These are phyloP conservation scores for Tinamus guttatus DNA, from an alignment of 2,113 vertebrate species.

Conservation along the genomic window DNA sequence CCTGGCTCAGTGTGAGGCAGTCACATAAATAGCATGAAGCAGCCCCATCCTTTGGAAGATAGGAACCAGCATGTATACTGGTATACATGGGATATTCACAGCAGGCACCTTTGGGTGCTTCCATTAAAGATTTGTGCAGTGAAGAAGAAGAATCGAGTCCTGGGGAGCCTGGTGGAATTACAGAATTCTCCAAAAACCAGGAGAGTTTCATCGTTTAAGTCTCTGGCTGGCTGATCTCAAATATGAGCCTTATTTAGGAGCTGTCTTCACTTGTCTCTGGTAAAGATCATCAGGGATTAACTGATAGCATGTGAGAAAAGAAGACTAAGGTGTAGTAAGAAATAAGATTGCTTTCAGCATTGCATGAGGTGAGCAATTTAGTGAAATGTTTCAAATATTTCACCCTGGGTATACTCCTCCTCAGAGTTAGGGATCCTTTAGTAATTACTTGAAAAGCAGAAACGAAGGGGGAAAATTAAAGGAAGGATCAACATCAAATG, in stretches of 20 bases:
- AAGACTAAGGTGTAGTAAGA: background rate
- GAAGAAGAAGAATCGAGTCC: background rate
- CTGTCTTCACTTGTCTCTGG: background rate
- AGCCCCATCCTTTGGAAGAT: background rate
- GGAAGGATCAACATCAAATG: background rate
- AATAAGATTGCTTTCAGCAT: background rate
- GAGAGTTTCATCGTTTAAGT: background rate
- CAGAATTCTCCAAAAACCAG: background rate
- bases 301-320: background rate
- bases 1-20: background rate
- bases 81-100: rapidly evolving
- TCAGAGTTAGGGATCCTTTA: background rate
- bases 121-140: background rate
- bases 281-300: background rate
- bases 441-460: background rate
- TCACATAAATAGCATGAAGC: background rate
- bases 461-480: background rate
- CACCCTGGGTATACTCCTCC: background rate
- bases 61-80: background rate
- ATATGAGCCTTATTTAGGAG: background rate
- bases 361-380: background rate
- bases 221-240: rapidly evolving
- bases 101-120: background rate
- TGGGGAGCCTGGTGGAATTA: background rate
- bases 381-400: background rate